Conservation (phyloP, 2,113 vertebrate genomes). For the Drymodes brunneopygia region DNA sequence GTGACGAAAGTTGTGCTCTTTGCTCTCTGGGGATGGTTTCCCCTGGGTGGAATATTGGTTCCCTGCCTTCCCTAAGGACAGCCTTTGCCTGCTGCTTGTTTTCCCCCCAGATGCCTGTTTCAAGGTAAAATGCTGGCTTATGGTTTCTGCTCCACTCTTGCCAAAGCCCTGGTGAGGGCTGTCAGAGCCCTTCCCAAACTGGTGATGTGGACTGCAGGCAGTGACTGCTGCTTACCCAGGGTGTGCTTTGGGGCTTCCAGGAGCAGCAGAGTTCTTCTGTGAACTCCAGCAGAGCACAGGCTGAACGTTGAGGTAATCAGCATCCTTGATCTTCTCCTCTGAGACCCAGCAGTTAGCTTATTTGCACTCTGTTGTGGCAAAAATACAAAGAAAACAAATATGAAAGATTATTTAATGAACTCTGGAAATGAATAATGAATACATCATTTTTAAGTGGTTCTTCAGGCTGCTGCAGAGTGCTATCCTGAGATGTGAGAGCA, state of each 20-base stretch:
- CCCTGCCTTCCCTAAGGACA: not conserved
- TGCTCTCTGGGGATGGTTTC: not conserved
- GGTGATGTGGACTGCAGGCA: not conserved
- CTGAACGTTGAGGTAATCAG: not conserved
- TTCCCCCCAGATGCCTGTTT: not conserved
- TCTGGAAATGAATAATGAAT: slow-evolving; percentile 19
- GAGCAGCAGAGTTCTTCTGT: not conserved
- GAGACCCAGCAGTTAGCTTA: not conserved
- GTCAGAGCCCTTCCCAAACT: not conserved
- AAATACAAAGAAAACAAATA: slow-evolving; percentile 24
- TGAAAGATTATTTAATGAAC: not conserved
- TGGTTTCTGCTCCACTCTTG: not conserved
- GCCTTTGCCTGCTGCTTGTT: not conserved
- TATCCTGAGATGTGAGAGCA: not conserved
- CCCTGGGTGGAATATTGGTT: not conserved
- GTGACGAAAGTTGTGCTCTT: not conserved
- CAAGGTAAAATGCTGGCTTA: not conserved
- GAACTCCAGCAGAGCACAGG: not conserved
- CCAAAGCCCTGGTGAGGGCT: not conserved
- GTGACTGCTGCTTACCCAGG: not conserved
- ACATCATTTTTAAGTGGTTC: not conserved
- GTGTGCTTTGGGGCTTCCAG: not conserved
- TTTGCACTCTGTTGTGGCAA: not conserved
- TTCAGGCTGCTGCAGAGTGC: not conserved
- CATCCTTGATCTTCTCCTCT: not conserved